phyloP scores from a whole-genome alignment of 2,113 vertebrate genomes.

The Lepus timidus region DNA sequence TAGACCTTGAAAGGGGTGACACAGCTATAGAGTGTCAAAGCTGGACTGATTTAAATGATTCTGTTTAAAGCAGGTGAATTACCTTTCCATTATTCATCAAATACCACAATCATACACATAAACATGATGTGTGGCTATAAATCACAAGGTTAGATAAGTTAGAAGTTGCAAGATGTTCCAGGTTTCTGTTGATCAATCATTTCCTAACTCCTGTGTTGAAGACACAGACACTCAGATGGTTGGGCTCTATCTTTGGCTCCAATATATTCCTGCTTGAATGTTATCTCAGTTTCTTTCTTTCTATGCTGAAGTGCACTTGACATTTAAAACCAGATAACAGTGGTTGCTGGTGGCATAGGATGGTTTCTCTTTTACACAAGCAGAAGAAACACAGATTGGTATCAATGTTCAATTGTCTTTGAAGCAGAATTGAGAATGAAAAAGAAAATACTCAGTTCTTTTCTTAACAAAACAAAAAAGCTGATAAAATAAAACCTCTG shows the following conservation, averaged over 20 bases:
- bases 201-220: constrained; percentile 23
- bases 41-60: constrained; percentile 42
- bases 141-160: constrained; percentile 59
- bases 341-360: constrained; percentile 66
- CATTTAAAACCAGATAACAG: constrained; percentile 85
- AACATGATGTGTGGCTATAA: constrained; percentile 31
- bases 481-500: constrained; percentile 50
- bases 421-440: constrained; percentile 80
- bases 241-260: constrained; percentile 59
- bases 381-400: constrained; percentile 75
- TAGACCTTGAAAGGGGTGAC: constrained; percentile 28
- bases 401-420: constrained; percentile 81
- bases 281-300: constrained; percentile 81
- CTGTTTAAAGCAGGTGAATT: constrained; percentile 31
- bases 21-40: constrained; percentile 2
- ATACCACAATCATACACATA: constrained; percentile 11
- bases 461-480: constrained; percentile 57
- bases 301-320: constrained; percentile 74
- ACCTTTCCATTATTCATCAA: constrained; percentile 59
- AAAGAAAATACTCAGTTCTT: constrained; percentile 44
- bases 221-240: constrained; percentile 33
- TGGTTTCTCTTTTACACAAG: constrained; percentile 72
- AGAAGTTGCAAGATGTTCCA: background rate
- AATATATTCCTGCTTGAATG: constrained; percentile 68
- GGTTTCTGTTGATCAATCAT: constrained; percentile 9